A percentile compares a stretch with the other conserved stretches of the same genome.
Evolutionary conservation across 1,140 invertebrate genomes (phyloP).

Genomic region (Cotesia chilonis): DNA sequence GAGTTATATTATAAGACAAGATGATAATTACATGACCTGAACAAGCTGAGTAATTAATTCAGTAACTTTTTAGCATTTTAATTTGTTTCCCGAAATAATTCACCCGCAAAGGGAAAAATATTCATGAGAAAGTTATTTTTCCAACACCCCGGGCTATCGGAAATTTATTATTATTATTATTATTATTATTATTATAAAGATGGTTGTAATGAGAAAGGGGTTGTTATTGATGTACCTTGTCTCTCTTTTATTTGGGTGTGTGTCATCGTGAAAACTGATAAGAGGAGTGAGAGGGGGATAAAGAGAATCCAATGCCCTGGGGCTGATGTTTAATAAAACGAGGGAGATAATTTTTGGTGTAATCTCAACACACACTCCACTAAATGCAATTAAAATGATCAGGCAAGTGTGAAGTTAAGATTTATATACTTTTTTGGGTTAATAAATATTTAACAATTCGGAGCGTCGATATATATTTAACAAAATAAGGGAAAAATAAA

Average conservation of each 20-base stretch:
- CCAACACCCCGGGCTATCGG: not conserved
- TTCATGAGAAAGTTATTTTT: too few species aligned
- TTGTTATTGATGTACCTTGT: not conserved
- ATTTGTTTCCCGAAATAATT: too few species aligned
- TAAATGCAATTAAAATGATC: slow-evolving; percentile 20
- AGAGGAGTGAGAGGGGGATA: not conserved
- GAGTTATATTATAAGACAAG: too few species aligned
- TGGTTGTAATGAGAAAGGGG: slow-evolving; percentile 15
- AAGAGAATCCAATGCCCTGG: slow-evolving; percentile 1
- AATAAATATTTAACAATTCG: too few species aligned
- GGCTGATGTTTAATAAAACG: slow-evolving; percentile 5
- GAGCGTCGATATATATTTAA: too few species aligned
- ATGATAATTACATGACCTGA: too few species aligned
- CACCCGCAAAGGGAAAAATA: too few species aligned
- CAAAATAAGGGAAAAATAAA: too few species aligned
- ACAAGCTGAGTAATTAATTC: too few species aligned
- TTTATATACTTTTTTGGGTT: slow-evolving; percentile 9
- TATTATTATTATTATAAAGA: not conserved
- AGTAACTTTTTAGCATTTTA: too few species aligned
- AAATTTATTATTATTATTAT: slow-evolving; percentile 3
- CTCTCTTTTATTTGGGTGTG: not conserved
- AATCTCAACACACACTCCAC: slow-evolving; percentile 12
- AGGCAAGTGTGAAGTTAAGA: slow-evolving; percentile 10
- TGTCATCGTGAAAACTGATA: slow-evolving; percentile 10
- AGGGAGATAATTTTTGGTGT: slow-evolving; percentile 19